These are phyloP conservation scores for Bathynomus jamesi DNA, from an alignment of 1,140 invertebrate species.

Conservation along the genomic window DNA sequence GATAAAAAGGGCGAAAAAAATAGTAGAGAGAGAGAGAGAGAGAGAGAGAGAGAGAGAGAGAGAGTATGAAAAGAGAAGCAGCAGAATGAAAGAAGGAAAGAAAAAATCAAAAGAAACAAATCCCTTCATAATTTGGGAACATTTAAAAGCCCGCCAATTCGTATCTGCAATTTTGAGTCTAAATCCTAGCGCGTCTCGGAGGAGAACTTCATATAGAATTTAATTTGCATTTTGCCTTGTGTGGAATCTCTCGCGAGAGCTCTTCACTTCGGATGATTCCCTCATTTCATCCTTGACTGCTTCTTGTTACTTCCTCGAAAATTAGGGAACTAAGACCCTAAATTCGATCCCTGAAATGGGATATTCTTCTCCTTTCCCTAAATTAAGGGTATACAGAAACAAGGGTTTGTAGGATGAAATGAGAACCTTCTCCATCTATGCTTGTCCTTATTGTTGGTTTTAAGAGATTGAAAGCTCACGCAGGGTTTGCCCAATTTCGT, in stretches of 20 bases:
- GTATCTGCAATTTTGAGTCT: not conserved
- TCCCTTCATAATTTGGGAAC: not conserved
- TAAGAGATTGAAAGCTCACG: not conserved
- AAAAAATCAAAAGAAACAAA: not conserved
- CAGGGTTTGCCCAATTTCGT: not conserved
- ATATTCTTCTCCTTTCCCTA: not conserved
- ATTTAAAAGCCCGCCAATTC: not conserved
- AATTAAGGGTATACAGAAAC: not conserved
- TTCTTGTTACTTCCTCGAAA: not conserved
- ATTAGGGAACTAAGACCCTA: not conserved
- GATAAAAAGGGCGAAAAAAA: not conserved
- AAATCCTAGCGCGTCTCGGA: not conserved
- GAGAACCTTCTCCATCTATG: not conserved
- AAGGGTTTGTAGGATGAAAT: not conserved
- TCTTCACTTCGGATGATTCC: not conserved
- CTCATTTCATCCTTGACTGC: not conserved
- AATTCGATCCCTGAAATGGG: not conserved
- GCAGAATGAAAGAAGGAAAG: not conserved
- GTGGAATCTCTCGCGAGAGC: not conserved
- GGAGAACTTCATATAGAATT: not conserved
- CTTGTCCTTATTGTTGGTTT: not conserved
- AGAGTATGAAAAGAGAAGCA: not conserved
- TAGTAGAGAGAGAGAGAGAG: not conserved
- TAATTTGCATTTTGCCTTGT: slow-evolving; percentile 1
- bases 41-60: not conserved